These are phyloP conservation scores for Callyntrura sp. DNA, from an alignment of 2,888 invertebrate species.

Conservation along the genomic window DNA sequence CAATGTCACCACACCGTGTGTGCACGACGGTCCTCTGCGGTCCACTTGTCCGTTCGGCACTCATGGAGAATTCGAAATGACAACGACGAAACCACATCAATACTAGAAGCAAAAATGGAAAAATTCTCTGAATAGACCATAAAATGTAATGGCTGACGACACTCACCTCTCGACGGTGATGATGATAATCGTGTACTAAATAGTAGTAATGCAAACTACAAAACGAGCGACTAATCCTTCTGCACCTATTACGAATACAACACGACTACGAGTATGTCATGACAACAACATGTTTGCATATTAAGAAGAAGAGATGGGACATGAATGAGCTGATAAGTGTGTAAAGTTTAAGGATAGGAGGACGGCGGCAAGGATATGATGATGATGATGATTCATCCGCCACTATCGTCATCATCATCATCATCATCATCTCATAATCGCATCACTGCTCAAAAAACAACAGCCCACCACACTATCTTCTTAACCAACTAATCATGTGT, in stretches of 20 bases:
- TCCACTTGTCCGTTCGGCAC: no score
- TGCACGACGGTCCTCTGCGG: no score
- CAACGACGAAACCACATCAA: no score
- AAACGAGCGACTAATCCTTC: not conserved
- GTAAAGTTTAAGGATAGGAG: constrained; percentile 56
- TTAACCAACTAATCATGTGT: constrained; percentile 22
- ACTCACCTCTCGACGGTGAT: not conserved
- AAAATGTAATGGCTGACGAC: constrained; percentile 16
- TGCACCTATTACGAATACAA: not conserved
- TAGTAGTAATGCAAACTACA: not conserved
- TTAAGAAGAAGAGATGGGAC: constrained; percentile 7
- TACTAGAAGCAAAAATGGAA: no score
- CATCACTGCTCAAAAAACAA: constrained; percentile 43
- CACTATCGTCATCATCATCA: not conserved
- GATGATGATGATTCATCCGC: constrained; percentile 43
- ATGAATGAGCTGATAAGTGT: constrained; percentile 56
- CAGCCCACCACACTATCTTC: not conserved
- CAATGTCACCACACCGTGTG: no score
- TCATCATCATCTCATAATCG: constrained; percentile 33
- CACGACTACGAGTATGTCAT: constrained; percentile 19
- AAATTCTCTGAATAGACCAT: no score
- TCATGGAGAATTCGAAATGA: no score
- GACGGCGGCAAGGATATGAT: no score
- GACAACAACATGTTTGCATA: no score
- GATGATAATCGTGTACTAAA: constrained; percentile 4